Percentiles rank a stretch among this genome's conserved stretches.
These are phyloP conservation scores for Acleris emargana DNA, from an alignment of 2,888 invertebrate genomes.

Conservation along the genomic window DNA sequence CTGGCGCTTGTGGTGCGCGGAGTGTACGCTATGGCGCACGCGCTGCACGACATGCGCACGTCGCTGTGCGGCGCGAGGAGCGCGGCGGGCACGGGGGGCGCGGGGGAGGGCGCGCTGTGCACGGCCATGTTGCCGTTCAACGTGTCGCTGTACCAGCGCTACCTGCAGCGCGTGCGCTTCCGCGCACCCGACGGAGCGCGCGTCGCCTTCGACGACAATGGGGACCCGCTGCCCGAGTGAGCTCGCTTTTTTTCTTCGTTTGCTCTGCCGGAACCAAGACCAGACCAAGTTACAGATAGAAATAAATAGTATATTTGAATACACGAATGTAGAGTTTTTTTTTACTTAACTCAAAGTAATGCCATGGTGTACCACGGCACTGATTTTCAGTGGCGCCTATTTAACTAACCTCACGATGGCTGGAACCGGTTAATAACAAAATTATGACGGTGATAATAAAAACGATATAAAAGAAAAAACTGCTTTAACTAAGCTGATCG, in stretches of 20 bases:
- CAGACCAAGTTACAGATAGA: no score
- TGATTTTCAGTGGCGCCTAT: no score
- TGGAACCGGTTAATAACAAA: no score
- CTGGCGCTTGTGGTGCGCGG: slow-evolving; percentile 91
- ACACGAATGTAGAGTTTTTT: no score
- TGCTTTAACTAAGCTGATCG: no score
- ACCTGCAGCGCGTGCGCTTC: slow-evolving; percentile 89
- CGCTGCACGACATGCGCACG: slow-evolving; percentile 87
- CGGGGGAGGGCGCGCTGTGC: slow-evolving; percentile 68
- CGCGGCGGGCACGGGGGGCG: slow-evolving; percentile 44
- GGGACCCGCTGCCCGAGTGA: slow-evolving; percentile 91
- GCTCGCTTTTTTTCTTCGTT: slow-evolving; percentile 39
- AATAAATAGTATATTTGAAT: no score
- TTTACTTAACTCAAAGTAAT: no score
- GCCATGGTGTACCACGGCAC: no score
- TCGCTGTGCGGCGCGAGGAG: slow-evolving; percentile 78
- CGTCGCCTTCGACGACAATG: slow-evolving; percentile 89
- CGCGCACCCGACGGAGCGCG: slow-evolving; percentile 84
- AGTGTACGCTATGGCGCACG: slow-evolving; percentile 89
- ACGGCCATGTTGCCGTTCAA: slow-evolving; percentile 88
- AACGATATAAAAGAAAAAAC: no score
- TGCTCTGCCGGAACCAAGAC: no score
- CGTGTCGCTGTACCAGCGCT: slow-evolving; percentile 86
- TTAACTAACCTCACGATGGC: no score
- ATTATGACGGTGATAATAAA: no score